phyloP scores from a whole-genome alignment of 1,140 invertebrate species.

The Drosophila tani region DNA sequence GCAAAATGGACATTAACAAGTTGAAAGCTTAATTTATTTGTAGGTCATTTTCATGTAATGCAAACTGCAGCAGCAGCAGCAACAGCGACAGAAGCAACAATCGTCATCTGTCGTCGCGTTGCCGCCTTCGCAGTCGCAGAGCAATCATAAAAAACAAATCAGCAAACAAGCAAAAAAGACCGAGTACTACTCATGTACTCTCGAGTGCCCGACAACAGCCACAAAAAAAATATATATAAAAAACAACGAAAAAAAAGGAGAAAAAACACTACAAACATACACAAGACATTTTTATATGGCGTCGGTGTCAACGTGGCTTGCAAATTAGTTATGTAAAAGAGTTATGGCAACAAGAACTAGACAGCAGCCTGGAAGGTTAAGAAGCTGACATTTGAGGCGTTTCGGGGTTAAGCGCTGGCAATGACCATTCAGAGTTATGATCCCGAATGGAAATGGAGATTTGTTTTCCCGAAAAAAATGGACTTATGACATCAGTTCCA shows the following conservation, averaged over 20 bases:
- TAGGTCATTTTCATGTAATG: slow-evolving; percentile 78
- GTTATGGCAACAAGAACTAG: slow-evolving; percentile 53
- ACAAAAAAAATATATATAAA: slow-evolving; percentile 12
- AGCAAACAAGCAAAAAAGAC: slow-evolving; percentile 24
- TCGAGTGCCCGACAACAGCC: slow-evolving; percentile 17
- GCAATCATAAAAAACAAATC: slow-evolving; percentile 61
- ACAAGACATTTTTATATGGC: slow-evolving; percentile 49
- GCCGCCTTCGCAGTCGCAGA: slow-evolving; percentile 34
- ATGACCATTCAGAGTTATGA: slow-evolving; percentile 31
- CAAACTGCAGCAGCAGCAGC: slow-evolving; percentile 42
- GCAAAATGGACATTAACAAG: slow-evolving; percentile 40
- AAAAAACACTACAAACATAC: slow-evolving; percentile 19
- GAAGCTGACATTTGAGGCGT: slow-evolving; percentile 67
- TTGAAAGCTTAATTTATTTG: slow-evolving; percentile 68
- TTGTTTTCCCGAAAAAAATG: too few relatives aligned
- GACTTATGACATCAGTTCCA: slow-evolving; percentile 2
- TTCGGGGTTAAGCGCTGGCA: slow-evolving; percentile 45
- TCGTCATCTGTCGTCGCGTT: slow-evolving; percentile 16
- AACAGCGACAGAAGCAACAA: slow-evolving; percentile 14
- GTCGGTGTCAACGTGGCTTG: slow-evolving; percentile 51
- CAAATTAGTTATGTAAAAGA: slow-evolving; percentile 66
- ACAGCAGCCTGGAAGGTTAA: slow-evolving; percentile 39
- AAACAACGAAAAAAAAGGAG: not conserved
- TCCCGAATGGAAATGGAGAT: not conserved
- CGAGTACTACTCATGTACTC: slow-evolving; percentile 18